These are phyloP conservation scores for Odontothrips loti DNA, from an alignment of 2,888 invertebrate species.

Conservation along the genomic window DNA sequence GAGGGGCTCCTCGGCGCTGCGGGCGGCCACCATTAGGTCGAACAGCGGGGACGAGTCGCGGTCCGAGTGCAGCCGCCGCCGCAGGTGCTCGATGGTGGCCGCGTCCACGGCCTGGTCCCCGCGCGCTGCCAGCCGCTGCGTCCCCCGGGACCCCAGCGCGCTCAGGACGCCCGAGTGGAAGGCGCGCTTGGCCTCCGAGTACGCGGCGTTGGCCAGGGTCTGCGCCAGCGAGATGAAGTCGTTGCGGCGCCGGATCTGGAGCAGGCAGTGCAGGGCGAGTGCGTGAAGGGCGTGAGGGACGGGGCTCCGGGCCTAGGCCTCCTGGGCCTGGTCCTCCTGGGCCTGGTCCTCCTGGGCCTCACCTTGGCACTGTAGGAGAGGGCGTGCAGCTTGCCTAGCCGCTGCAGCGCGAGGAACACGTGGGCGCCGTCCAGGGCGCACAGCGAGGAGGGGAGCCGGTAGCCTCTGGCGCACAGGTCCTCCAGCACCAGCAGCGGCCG, in stretches of 20 bases:
- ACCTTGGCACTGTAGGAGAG: constrained; percentile 38
- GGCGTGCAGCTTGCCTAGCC: constrained; percentile 39
- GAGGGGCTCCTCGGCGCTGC: constrained; percentile 37
- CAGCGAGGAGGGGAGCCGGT: constrained; percentile 31
- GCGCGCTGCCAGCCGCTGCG: constrained; percentile 40
- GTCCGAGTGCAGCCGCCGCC: constrained; percentile 38
- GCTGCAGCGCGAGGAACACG: constrained; percentile 36
- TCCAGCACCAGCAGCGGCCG: constrained; percentile 35
- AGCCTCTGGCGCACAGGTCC: constrained; percentile 35
- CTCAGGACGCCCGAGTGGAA: not conserved
- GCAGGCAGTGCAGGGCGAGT: not conserved
- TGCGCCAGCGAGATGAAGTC: constrained; percentile 27
- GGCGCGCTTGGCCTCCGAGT: constrained; percentile 8
- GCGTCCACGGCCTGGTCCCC: constrained; percentile 40
- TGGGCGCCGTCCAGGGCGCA: constrained; percentile 38
- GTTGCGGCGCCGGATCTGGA: not conserved
- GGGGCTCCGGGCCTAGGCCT: no score
- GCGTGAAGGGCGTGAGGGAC: not conserved
- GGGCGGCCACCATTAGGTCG: constrained; percentile 40
- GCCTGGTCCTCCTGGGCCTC: not conserved
- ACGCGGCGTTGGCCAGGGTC: constrained; percentile 21
- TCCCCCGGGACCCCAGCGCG: constrained; percentile 36
- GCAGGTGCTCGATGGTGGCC: constrained; percentile 35
- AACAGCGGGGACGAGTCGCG: constrained; percentile 38
- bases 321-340: no score